Evolutionary conservation across 2,888 invertebrate species (phyloP), one percentile per base, ranked within the genome.

Genomic region (Poecilobothrus nobilitatus): DNA sequence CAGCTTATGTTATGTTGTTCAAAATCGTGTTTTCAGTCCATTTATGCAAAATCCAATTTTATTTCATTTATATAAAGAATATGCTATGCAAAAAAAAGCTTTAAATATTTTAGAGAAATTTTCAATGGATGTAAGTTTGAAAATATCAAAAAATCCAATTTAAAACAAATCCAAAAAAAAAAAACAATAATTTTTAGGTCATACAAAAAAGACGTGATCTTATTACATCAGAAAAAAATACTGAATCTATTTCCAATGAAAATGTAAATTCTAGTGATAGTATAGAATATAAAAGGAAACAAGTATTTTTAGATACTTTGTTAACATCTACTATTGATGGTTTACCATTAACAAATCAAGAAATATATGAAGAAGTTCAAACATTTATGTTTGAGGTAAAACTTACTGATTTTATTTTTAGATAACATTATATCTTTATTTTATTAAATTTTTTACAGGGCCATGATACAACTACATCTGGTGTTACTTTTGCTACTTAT

Each of bases 401-500:
- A 4, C 3, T 27, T 27, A 27, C 3, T 27, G 2, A 27, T 4
- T 27, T 27, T 5, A 27, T 27, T 4, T 27, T 27, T 27, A 27
- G 27, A 4, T 27, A 27, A 27, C 27, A 27, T 27, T 27, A 27
- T 27, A 27, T 27, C 27, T 27, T 27, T 27, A 15, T 9, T 64
- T 7, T 27, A 15, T 9, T 64, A 9, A 27, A 27, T 27, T 27
- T 3, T 6, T 1, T 76, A 33, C 70, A 86, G 85, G 86, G 86
- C 2, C 85, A 86, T 72, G 85, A 86, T 74, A 85, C 87, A 0
- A 84, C 85, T 0, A 84, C 86, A 0, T 84, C 86, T 0, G 86
- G 84, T 1, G 81, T 86, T 53, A 81, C 82, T 5, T 87, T 84
- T 74, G 77, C 82, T 0, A 77, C 86, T 0, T 84, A 83, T 72